These are phyloP conservation scores for Ceramica pisi DNA, from an alignment of 2,888 invertebrate genomes.

Conservation along the genomic window DNA sequence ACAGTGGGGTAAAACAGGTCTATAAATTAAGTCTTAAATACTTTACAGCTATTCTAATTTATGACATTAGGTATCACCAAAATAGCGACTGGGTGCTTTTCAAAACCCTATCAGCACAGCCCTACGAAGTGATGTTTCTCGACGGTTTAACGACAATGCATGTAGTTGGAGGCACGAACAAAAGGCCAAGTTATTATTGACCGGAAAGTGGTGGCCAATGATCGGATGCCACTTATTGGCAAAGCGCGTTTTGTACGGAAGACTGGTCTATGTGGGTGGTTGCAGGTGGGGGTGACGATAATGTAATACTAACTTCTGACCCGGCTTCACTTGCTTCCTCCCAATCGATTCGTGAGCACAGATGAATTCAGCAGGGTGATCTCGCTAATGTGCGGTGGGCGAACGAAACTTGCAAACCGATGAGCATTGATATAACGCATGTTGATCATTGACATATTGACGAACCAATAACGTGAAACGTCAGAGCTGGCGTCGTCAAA, in stretches of 20 bases:
- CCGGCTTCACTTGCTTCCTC: no score
- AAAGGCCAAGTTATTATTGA: slow-evolving; percentile 62
- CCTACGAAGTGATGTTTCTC: slow-evolving; percentile 40
- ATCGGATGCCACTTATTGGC: slow-evolving; percentile 44
- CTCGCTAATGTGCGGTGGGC: no score
- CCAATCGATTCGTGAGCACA: no score
- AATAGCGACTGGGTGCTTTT: not conserved
- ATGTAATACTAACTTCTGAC: not conserved
- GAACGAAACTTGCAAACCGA: no score
- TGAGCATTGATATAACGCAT: no score
- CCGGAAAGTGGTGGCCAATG: slow-evolving; percentile 45
- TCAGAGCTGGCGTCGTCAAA: no score
- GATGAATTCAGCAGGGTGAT: no score
- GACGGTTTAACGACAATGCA: slow-evolving; percentile 59
- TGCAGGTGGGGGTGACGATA: not conserved
- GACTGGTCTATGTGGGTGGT: not conserved
- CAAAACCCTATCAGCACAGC: slow-evolving; percentile 5
- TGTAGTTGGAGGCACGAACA: slow-evolving; percentile 47
- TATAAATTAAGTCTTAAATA: not conserved
- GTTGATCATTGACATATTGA: no score
- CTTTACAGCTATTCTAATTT: not conserved
- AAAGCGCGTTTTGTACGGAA: slow-evolving; percentile 17
- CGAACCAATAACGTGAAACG: no score
- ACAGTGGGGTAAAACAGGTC: no score
- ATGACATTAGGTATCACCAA: not conserved